A percentile compares a stretch with the other conserved stretches of the same genome.
phyloP scores from a whole-genome alignment of 2,888 invertebrate genomes.

The Cephus sareptanus region DNA sequence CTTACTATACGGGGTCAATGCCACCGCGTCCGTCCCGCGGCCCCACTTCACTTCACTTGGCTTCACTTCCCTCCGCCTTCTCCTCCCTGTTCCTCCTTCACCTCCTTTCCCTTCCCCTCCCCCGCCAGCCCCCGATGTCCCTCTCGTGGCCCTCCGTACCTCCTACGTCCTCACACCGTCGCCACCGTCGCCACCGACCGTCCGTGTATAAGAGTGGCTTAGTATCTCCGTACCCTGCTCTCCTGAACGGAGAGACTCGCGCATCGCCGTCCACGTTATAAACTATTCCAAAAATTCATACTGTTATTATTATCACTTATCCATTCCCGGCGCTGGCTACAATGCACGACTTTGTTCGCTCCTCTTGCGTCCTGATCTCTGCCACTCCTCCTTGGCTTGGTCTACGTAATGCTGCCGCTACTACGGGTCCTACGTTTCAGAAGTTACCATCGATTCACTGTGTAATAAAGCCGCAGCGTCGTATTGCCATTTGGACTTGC shows the following conservation, averaged over 20 bases:
- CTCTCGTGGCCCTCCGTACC: constrained; percentile 3
- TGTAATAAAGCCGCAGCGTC: neutral
- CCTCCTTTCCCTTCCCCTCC: constrained; percentile 9
- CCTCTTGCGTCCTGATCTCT: constrained; percentile 9
- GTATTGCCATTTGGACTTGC: too few relatives aligned
- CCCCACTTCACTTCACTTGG: constrained; percentile 55
- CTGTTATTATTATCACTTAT: constrained; percentile 55
- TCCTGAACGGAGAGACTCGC: constrained; percentile 20
- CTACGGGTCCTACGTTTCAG: neutral
- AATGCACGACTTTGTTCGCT: constrained; percentile 37
- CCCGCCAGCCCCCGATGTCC: constrained; percentile 6
- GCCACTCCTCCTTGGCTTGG: neutral
- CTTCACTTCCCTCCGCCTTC: constrained; percentile 45
- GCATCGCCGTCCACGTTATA: constrained; percentile 31
- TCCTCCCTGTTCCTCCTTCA: constrained; percentile 31
- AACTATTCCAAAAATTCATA: constrained; percentile 55
- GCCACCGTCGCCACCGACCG: constrained; percentile 33
- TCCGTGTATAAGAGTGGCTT: constrained; percentile 25
- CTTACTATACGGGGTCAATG: constrained; percentile 63
- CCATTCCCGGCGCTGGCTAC: constrained; percentile 37
- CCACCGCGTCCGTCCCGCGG: constrained; percentile 56
- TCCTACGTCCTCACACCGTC: constrained; percentile 5
- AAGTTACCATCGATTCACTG: neutral
- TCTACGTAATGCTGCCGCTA: neutral
- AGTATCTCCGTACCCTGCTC: constrained; percentile 12